Base-by-base conservation (phyloP, 2,113 vertebrate genomes). In the Percina caprodes region DNA sequence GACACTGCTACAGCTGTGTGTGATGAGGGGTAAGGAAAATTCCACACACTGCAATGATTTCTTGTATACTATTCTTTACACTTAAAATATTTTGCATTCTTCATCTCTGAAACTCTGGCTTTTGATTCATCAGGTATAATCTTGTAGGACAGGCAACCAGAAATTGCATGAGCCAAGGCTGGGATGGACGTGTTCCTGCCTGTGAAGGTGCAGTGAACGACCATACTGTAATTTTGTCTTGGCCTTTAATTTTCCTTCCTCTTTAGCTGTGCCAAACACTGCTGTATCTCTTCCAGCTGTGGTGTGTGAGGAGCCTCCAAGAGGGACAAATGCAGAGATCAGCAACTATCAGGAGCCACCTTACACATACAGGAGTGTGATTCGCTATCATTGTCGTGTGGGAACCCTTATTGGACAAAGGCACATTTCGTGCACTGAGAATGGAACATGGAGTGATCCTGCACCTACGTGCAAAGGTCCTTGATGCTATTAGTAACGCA, bases 391-490 rank as follows among this genome's bases (percentile, higher is more conserved):
- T 0, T 95, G 95, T 65, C 83, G 0, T 1, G 5, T 0, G 6
- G 94, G 94, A 6, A 62, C 48, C 2, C 82, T 94, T 1, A 39
- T 77, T 10, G 95, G 95, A 16, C 12, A 23, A 0, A 69, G 12
- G 1, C 73, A 89, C 13, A 87, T 96, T 3, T 71, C 86, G 88
- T 95, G 95, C 59, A 95, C 91, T 1, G 1, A 84, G 33, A 4
- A 89, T 0, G 94, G 94, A 30, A 94, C 71, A 0, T 96, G 95
- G 95, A 95, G 85, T 6, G 1, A 70, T 2, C 54, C 86, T 1
- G 78, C 87, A 24, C 93, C 94, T 3, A 4, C n/a, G 14, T 96
- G 95, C 86, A 70, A 21, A 93, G 94, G 95, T 95, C 6, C 14
- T 4, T 26, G 0, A 72, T 42, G 21, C 6, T 9, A 4, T 35